A percentile compares a stretch with the other conserved stretches of the same genome.
Conservation (phyloP, 2,888 invertebrate species). For the Euzetes globulus region DNA sequence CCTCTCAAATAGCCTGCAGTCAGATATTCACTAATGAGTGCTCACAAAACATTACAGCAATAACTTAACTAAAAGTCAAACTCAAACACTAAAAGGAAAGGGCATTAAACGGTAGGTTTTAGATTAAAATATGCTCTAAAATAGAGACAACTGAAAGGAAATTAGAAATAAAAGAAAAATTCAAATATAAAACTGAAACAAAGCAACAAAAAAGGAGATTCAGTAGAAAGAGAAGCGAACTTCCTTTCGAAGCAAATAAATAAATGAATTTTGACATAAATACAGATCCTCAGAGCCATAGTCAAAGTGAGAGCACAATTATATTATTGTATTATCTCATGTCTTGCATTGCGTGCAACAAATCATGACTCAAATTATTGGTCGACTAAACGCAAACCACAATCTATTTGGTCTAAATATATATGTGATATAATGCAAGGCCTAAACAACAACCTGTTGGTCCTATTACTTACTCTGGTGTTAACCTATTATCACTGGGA, state of each 20-base stretch:
- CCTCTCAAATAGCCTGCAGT: constrained; percentile 18
- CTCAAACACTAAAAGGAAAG: not conserved
- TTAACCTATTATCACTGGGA: constrained; percentile 24
- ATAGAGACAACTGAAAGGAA: not conserved
- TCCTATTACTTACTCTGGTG: constrained; percentile 20
- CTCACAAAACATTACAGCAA: constrained; percentile 15
- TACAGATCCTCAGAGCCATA: not conserved
- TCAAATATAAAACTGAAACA: not conserved
- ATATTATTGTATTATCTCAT: not conserved
- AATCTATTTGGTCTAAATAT: constrained; percentile 12
- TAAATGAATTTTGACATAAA: constrained; percentile 2
- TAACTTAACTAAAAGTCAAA: constrained; percentile 18
- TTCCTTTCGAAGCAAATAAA: constrained; percentile 12
- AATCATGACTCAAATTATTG: constrained; percentile 19
- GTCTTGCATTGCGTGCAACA: constrained; percentile 17
- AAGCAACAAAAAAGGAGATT: not conserved
- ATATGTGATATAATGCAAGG: not conserved
- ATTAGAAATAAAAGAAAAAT: not conserved
- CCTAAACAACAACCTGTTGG: constrained; percentile 25
- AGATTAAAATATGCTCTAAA: not conserved
- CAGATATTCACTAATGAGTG: constrained; percentile 25
- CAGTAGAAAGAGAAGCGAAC: not conserved
- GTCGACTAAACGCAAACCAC: constrained; percentile 15
- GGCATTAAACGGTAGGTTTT: constrained; percentile 13
- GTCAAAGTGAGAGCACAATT: not conserved